Base-by-base conservation (phyloP, 1,140 invertebrate genomes). In the Lepidostoma basale region DNA sequence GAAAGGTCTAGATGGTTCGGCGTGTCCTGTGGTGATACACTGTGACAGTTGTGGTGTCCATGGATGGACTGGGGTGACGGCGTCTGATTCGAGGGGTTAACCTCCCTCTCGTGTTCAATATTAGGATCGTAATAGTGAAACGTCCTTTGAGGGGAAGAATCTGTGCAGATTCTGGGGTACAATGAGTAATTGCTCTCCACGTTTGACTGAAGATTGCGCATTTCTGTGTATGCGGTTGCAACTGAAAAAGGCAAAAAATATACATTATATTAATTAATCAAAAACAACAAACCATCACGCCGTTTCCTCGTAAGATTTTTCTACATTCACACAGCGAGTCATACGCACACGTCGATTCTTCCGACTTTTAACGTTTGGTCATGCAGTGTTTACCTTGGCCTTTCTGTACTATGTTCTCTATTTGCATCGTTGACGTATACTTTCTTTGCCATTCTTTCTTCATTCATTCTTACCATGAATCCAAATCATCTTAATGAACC, bases 21-120 rank as follows among this genome's bases (percentile, higher is more conserved):
- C 25, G 42, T 30, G 44, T 63, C 60, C 8, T 65, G 66, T 0
- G 70, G 70, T 5, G 70, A 72, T 3, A 68, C 66, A 36, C 70
- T 72, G 36, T 72, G 66, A 16, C 66, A 26, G 18, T 68, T 42
- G 26, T 63, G 60, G 25, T 63, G 42, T 1, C 28, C 42, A n/a
- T 63, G 60, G 9, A 18, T 42, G 10, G 39, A 44, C 28, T 60
- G 62, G 0, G 70, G 70, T 10, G 70, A 72, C 3, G 70, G 70
- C 16, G 62, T 66, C 5, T 60, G 44, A 1, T 47, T 44, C n/a
- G 20, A 22, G 33, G 20, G 39, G 33, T 65, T 30, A 14, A n/a
- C 26, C 2, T 72, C 62, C 40, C 66, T 25, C n/a, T 71, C 64
- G n/a, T 71, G 69, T n/a, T 71, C 64, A 3, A 8, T 12, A 1